Conservation (phyloP, 2,797 vertebrate genomes). For the Myotis findleyi region DNA sequence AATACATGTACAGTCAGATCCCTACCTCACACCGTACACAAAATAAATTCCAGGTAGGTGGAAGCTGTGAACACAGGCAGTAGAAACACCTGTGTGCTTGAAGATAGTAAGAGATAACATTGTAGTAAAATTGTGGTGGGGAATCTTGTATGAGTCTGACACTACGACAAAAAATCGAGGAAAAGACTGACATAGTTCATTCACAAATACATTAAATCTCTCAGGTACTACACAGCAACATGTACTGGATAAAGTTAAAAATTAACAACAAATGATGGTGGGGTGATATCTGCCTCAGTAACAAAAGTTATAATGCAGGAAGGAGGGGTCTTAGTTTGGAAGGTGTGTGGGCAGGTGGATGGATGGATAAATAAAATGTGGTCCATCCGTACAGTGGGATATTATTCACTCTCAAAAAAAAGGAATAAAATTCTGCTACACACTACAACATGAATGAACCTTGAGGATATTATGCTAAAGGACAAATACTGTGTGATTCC, state of each 20-base stretch:
- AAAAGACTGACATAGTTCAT: neutral
- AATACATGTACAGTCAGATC: neutral
- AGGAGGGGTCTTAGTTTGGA: neutral
- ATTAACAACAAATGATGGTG: neutral
- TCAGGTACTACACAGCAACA: rapidly evolving
- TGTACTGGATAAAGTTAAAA: no score
- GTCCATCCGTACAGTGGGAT: neutral
- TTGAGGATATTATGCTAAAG: no score
- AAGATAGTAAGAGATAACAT: neutral
- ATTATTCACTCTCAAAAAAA: neutral
- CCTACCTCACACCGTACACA: constrained; percentile 7
- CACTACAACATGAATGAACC: no score
- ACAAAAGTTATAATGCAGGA: neutral
- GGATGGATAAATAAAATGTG: neutral
- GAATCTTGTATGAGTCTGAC: neutral
- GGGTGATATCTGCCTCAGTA: neutral
- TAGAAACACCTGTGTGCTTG: no score
- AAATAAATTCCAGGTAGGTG: no score
- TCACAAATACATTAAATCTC: neutral
- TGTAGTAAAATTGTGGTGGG: neutral
- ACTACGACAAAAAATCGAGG: neutral
- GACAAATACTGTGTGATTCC: neutral
- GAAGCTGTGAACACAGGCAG: no score
- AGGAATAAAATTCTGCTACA: neutral
- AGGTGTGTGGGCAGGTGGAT: neutral